phyloP scores from a whole-genome alignment of 2,113 vertebrate species.

The Dendrocopos noguchii region DNA sequence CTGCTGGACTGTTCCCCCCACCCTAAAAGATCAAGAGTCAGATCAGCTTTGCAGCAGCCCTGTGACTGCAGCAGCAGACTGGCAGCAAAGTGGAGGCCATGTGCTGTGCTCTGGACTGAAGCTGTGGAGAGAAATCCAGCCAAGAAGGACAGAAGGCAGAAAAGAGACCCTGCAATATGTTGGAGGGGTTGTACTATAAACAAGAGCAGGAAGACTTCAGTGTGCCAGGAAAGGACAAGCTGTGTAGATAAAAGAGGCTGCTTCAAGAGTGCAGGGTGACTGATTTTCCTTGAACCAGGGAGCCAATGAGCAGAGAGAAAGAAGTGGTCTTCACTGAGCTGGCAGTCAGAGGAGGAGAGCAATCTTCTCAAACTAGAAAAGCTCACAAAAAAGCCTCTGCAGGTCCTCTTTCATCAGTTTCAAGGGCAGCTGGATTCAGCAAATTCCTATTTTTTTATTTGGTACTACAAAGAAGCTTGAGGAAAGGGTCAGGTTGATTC shows the following conservation, averaged over 20 bases:
- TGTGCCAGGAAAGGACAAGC: conserved; percentile 41
- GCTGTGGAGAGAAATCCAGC: conserved; percentile 48
- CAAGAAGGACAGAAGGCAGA: conserved; percentile 66
- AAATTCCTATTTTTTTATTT: neutral
- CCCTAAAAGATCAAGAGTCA: neutral
- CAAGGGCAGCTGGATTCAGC: neutral
- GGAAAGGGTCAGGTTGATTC: neutral
- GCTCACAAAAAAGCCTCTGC: neutral
- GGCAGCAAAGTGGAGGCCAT: neutral
- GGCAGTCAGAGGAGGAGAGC: neutral
- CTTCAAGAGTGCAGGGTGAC: conserved; percentile 3
- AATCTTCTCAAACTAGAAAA: neutral
- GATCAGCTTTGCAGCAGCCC: conserved; percentile 1
- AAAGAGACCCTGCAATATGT: conserved; percentile 64
- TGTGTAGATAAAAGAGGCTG: conserved; percentile 46
- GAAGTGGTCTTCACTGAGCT: conserved; percentile 13
- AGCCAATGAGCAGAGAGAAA: neutral
- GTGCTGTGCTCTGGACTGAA: conserved; percentile 51
- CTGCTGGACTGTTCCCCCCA: neutral
- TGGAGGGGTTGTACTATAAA: conserved; percentile 52
- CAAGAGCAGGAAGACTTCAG: conserved; percentile 49
- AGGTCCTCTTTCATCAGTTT: neutral
- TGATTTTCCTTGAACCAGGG: neutral
- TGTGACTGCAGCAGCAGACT: neutral
- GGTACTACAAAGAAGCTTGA: neutral